Percentiles rank a stretch among this genome's conserved stretches.
Evolutionary conservation across 2,797 vertebrate species (phyloP).

Genomic region (Setipinna tenuifilis): DNA sequence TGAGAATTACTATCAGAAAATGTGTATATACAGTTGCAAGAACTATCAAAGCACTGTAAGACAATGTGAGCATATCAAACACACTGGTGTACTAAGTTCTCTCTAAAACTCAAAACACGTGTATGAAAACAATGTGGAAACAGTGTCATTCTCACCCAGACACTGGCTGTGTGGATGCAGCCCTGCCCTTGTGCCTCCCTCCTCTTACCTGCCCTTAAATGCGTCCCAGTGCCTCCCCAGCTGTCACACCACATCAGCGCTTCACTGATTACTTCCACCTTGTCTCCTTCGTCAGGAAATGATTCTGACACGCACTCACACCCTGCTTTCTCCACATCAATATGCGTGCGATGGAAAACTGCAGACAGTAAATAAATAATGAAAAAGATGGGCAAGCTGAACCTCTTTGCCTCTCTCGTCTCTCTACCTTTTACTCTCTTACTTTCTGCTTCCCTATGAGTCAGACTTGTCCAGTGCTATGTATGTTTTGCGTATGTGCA

Average conservation of each 20-base stretch:
- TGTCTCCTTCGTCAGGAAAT: constrained; percentile 84
- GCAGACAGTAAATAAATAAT: constrained; percentile 83
- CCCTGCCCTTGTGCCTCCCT: constrained; percentile 62
- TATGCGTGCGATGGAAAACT: constrained; percentile 80
- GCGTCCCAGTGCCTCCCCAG: constrained; percentile 73
- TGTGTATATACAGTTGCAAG: constrained; percentile 1
- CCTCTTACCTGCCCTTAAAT: constrained; percentile 72
- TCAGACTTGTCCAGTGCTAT: background rate
- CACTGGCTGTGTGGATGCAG: constrained; percentile 66
- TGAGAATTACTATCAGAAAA: background rate
- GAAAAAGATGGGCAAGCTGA: constrained; percentile 66
- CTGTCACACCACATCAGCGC: constrained; percentile 82
- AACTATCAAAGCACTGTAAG: background rate
- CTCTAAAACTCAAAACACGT: background rate
- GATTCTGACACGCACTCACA: constrained; percentile 82
- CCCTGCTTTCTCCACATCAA: constrained; percentile 80
- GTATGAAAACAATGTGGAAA: background rate
- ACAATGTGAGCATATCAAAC: background rate
- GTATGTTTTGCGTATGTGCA: background rate
- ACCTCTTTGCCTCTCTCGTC: constrained; percentile 55
- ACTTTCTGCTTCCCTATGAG: constrained; percentile 6
- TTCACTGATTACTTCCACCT: constrained; percentile 84
- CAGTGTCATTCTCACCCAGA: constrained; percentile 39
- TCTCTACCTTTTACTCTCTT: constrained; percentile 25
- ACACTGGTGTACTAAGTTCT: background rate